These are phyloP conservation scores for Alaudala cheleensis DNA, from an alignment of 2,113 vertebrate species.

Conservation along the genomic window DNA sequence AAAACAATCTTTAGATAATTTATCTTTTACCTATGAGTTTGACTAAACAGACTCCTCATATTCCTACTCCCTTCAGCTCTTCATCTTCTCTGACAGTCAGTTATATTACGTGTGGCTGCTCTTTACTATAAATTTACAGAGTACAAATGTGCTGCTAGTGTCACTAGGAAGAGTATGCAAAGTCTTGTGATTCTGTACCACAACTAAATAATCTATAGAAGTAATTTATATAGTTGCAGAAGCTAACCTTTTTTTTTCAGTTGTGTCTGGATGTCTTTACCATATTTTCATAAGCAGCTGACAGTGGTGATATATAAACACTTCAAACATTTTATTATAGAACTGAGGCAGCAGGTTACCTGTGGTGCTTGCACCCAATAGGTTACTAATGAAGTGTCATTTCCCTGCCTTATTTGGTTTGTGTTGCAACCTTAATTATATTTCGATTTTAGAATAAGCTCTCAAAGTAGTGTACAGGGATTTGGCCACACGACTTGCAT, in stretches of 20 bases:
- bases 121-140: background rate
- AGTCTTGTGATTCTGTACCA: background rate
- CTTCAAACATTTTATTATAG: slow-evolving; percentile 25
- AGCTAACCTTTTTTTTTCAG: background rate
- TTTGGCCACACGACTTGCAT: slow-evolving; percentile 49
- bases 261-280: background rate
- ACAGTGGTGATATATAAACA: slow-evolving; percentile 39
- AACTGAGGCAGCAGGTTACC: slow-evolving; percentile 4
- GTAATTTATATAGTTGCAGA: background rate
- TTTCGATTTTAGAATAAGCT: slow-evolving; percentile 47
- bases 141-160: background rate
- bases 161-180: background rate
- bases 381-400: slow-evolving; percentile 62
- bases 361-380: background rate
- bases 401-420: slow-evolving; percentile 52
- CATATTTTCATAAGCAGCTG: background rate
- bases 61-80: background rate
- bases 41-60: background rate
- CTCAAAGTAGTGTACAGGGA: slow-evolving; percentile 39
- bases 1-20: background rate
- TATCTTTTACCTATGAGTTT: background rate
- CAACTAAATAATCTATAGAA: background rate
- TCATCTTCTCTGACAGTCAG: background rate
- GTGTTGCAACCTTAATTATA: slow-evolving; percentile 52
- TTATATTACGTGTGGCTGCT: background rate